Evolutionary conservation across 2,888 invertebrate genomes (phyloP), one percentile per base, ranked within the genome.

Genomic region (Eupeodes latifasciatus): DNA sequence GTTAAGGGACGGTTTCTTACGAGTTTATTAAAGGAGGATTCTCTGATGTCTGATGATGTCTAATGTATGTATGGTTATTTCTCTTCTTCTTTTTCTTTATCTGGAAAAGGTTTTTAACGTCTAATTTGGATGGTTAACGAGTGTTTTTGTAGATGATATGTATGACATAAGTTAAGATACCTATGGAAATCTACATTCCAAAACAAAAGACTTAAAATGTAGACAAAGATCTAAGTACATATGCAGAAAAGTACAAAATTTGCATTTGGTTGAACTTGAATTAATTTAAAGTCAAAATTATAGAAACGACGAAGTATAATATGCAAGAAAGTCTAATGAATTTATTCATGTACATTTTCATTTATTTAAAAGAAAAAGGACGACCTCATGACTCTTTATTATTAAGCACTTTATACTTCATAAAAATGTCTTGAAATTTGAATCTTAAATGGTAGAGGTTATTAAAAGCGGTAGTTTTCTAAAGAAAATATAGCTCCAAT

Each of bases 41-140:
- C 51, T 47, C 16, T 40, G 40, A 40, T 40, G 40, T 40, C 40
- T 40, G 40, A 27, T 27, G 40, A 40, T 78, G 67, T 27, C 27
- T 27, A 27, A 27, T 27, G 27, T 27, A 27, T 53, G 53, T 61
- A 69, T 34, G 55, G 9, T 69, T 40, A 11, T 53, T 71, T 61
- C 62, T 2, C 19, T 55, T 55, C 9, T 55, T 10, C 40, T 62
- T 44, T 3, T 40, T 62, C 10, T n/a, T 16, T n/a, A n/a, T 80
- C 40, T 4, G 36, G 44, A 19, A 47, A 44, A 16, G 57, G 57
- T 12, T 12, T 40, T n/a, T 40, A 27, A 27, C 27, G 40, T 19
- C 34, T 57, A 27, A 49, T 67, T 67, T 19, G 27, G 79, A 79
- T 71, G 72, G 64, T 57, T 80, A 80, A 80, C 80, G 72, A 80